phyloP scores from a whole-genome alignment of 2,888 invertebrate genomes.

The Deilephila porcellus region DNA sequence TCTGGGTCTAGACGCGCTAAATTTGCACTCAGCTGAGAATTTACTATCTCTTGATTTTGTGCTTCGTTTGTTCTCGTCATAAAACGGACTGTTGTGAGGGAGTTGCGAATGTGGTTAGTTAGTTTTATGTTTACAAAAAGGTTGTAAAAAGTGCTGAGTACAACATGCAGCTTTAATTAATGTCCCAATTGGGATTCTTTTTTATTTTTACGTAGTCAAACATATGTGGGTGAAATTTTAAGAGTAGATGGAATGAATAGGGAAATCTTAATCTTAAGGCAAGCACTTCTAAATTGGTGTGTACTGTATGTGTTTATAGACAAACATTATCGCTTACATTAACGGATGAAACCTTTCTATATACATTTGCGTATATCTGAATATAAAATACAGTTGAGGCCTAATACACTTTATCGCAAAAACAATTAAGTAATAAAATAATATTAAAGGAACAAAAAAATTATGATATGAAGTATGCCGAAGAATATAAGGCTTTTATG shows the following conservation, averaged over 20 bases:
- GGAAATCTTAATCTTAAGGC: too few species aligned
- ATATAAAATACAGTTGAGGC: too few species aligned
- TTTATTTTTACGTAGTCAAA: neutral
- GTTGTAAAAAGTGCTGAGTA: neutral
- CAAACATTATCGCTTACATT: too few species aligned
- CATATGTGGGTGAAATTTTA: neutral
- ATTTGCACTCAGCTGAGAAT: constrained; percentile 2
- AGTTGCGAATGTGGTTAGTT: neutral
- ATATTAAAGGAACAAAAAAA: neutral
- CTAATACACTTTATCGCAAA: too few species aligned
- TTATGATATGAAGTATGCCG: neutral
- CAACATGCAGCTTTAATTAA: constrained; percentile 2
- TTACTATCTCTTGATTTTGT: constrained; percentile 17
- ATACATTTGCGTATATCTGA: too few species aligned
- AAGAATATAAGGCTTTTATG: neutral
- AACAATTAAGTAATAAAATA: too few species aligned
- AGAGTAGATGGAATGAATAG: too few species aligned
- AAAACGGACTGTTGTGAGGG: constrained; percentile 4
- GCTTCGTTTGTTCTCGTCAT: constrained; percentile 13
- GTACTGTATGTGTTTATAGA: too few species aligned
- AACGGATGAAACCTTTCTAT: too few species aligned
- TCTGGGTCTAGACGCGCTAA: constrained; percentile 17
- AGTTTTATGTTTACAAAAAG: neutral
- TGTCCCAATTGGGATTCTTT: neutral
- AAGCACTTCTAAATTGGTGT: too few species aligned